phyloP scores from a whole-genome alignment of 2,113 vertebrate species.

The Haemorhous mexicanus region DNA sequence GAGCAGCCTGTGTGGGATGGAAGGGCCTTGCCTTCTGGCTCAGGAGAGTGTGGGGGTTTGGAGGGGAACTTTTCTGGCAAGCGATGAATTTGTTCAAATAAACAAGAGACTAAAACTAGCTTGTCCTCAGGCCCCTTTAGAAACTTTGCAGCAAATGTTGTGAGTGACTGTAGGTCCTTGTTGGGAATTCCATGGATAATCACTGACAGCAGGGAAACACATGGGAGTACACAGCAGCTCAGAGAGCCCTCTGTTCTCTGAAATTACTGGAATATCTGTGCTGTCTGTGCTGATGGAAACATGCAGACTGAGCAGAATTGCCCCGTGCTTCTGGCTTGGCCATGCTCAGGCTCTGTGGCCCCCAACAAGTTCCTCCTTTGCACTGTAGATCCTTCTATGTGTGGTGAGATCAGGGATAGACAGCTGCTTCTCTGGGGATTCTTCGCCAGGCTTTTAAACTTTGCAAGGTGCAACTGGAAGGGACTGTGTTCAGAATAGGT shows the following conservation, averaged over 20 bases:
- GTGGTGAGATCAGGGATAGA: not conserved
- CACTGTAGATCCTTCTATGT: not conserved
- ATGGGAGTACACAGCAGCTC: not conserved
- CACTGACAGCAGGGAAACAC: not conserved
- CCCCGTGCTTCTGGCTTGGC: not conserved
- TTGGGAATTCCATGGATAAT: slow-evolving; percentile 17
- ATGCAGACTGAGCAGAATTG: not conserved
- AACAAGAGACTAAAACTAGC: not conserved
- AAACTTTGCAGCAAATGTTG: not conserved
- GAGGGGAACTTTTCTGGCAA: not conserved
- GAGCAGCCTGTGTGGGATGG: not conserved
- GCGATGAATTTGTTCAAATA: not conserved
- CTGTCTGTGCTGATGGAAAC: not conserved
- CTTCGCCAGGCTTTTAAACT: not conserved
- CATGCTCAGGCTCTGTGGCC: not conserved
- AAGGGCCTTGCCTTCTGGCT: not conserved
- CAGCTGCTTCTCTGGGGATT: not conserved
- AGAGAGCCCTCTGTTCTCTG: not conserved
- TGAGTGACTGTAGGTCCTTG: not conserved
- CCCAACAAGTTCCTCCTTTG: not conserved
- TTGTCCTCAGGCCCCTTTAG: not conserved
- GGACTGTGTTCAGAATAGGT: not conserved
- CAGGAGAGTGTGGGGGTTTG: rapidly evolving
- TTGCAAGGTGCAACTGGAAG: not conserved
- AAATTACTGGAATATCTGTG: not conserved